Conservation (phyloP, 2,797 vertebrate genomes). For the Gouania willdenowi region DNA sequence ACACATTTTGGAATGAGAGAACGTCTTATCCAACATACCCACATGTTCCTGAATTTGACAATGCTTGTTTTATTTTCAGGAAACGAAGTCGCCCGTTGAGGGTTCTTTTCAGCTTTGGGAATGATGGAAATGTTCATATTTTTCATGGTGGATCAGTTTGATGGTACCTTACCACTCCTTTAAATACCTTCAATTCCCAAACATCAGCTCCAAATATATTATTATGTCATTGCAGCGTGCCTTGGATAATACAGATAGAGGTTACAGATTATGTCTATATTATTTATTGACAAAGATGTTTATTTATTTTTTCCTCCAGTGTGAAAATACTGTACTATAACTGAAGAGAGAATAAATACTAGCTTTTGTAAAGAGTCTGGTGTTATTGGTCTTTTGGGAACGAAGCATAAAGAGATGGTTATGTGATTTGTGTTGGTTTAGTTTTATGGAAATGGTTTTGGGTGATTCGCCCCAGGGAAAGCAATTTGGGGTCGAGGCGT, state of each 20-base stretch:
- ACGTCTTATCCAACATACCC: too few species aligned
- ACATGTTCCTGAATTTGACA: too few species aligned
- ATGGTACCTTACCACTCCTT: too few species aligned
- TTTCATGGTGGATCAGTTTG: too few species aligned
- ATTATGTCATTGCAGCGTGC: conserved; percentile 39
- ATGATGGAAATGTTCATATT: too few species aligned
- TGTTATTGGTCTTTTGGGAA: conserved; percentile 65
- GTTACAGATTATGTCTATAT: conserved; percentile 57
- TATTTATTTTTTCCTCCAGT: conserved; percentile 75
- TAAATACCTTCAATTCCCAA: too few species aligned
- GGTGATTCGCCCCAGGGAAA: conserved; percentile 61
- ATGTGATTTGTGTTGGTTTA: conserved; percentile 53
- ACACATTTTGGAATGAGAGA: too few species aligned
- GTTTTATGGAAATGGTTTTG: conserved; percentile 65
- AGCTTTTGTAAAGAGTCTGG: conserved; percentile 61
- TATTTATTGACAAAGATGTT: conserved; percentile 81
- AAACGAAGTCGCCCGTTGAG: too few species aligned
- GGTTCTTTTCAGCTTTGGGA: too few species aligned
- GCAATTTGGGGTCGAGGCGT: conserved; percentile 45
- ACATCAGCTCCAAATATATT: conserved; percentile 25
- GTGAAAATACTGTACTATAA: conserved; percentile 68
- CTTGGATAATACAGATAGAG: conserved; percentile 36
- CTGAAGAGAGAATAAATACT: conserved; percentile 69
- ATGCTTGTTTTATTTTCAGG: not conserved
- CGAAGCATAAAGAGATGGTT: conserved; percentile 43